Evolutionary conservation across 2,113 vertebrate genomes (phyloP), one percentile per base, ranked within the genome.

Genomic region (Herpailurus yagouaroundi): DNA sequence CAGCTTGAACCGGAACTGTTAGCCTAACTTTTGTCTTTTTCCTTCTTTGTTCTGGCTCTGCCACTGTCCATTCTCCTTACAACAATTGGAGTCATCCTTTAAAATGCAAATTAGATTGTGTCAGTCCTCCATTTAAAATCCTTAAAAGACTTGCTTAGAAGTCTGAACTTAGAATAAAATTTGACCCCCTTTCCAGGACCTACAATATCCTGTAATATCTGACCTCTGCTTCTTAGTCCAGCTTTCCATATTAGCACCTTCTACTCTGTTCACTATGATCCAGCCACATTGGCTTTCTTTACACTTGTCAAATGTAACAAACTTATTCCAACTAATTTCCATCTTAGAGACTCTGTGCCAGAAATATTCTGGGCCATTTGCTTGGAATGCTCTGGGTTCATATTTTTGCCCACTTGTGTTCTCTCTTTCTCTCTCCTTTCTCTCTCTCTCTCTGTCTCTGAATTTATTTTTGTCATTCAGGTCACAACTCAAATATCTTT

Each of bases 391-490:
- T 92, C 50, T 94, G 76, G 76, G 15, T 21, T 89, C n/a, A 25
- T 74, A 27, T 69, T 84, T 89, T 97, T 91, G 23, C 21, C 68
- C 36, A 36, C 0, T 52, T 74, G 63, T n/a, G 13, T 33, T 63
- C 15, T 82, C 15, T 71, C 29, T 55, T 74, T 9, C 45, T 31
- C 27, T 77, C 23, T 92, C 15, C 10, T 11, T 69, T 13, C 52
- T 50, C 15, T 27, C 50, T 33, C 16, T 69, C 38, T 31, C 45
- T 86, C 29, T 57, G 2, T 15, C n/a, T 74, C 33, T 66, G 45
- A 81, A 33, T 68, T 52, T 94, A 85, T 48, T 95, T 94, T 82
- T 93, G 25, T 79, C 94, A 89, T 80, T 77, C 45, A 92, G 45
- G 33, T 91, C 25, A 63, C 13, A 71, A 81, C 23, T 91, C 29